Percentiles rank a stretch among this genome's conserved stretches.
phyloP scores from a whole-genome alignment of 2,888 invertebrate species.

The Callinectes sapidus region DNA sequence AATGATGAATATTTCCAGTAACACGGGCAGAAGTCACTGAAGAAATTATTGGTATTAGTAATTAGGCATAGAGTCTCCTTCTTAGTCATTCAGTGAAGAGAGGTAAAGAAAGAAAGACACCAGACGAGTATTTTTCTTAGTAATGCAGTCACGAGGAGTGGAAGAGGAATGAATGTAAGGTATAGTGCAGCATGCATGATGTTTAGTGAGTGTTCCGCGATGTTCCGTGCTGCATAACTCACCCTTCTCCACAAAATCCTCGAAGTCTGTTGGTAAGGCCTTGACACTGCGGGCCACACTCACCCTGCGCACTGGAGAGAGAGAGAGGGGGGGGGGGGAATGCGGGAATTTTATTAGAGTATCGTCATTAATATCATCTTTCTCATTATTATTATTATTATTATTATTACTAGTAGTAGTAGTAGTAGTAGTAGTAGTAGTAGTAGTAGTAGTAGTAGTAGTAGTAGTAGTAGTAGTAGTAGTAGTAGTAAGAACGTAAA shows the following conservation, averaged over 20 bases:
- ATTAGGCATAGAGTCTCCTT: too few relatives aligned
- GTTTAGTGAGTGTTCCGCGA: too few relatives aligned
- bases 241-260: conserved; percentile 64
- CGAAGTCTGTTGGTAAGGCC: conserved; percentile 66
- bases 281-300: conserved; percentile 64
- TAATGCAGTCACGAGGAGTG: too few relatives aligned
- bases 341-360: conserved; percentile 55
- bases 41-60: too few relatives aligned
- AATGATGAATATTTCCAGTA: too few relatives aligned
- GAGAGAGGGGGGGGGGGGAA: conserved; percentile 58
- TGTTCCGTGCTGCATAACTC: not conserved
- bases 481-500: not conserved
- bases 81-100: too few relatives aligned
- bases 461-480: not conserved
- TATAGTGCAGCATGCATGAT: not conserved
- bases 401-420: too few relatives aligned
- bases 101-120: too few relatives aligned
- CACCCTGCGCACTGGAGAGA: conserved; percentile 59
- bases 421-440: not conserved
- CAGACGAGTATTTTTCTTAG: too few relatives aligned
- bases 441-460: not conserved
- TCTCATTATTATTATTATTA: not conserved
- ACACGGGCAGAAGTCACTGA: too few relatives aligned
- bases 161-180: too few relatives aligned
- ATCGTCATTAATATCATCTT: not conserved